Evolutionary conservation across 2,888 invertebrate genomes (phyloP), one percentile per base, ranked within the genome.

Genomic region (Melolontha melolontha): DNA sequence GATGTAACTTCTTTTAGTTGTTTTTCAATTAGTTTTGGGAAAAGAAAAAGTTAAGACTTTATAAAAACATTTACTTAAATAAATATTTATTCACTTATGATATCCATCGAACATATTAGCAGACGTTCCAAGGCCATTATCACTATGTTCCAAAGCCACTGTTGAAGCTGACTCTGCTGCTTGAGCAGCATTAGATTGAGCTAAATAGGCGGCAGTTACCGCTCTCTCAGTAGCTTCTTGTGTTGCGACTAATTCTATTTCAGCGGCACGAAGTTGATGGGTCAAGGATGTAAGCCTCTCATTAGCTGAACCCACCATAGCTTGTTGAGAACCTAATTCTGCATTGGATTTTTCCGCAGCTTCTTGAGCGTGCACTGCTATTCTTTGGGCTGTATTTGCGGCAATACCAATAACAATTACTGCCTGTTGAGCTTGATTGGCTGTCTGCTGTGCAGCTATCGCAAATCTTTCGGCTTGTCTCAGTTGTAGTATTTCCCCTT

Each of bases 271-370:
- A 14, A 92, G 84, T 76, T 92, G 91, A 34, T 91, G 89, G 66
- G 88, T 88, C 12, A 91, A 83, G 2, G 90, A 85, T 69, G 89
- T 87, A 11, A 91, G 82, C 42, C 91, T 82, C 72, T 90, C 89
- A 70, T 91, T 87, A 0, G 92, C 91, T 8, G 91, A 88, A 7
- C 92, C 91, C 0, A 92, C 90, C 92, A 92, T 92, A 47, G 91
- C 88, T 34, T 91, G 91, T 77, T 93, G 92, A 0, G 92, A 91
- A 0, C 92, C 92, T 6, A 91, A 82, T 80, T 93, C 92, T 44
- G 91, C 91, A 0, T 90, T 89, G 0, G 92, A 90, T 76, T 91
- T 92, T 0, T 89, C 88, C 0, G 92, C 89, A 0, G 92, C 90
- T 73, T 91, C 90, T 70, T 89, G 88, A 0, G 92, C 91, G 77